These are phyloP conservation scores for Periophthalmus magnuspinnatus DNA, from an alignment of 2,797 vertebrate genomes.

Conservation along the genomic window DNA sequence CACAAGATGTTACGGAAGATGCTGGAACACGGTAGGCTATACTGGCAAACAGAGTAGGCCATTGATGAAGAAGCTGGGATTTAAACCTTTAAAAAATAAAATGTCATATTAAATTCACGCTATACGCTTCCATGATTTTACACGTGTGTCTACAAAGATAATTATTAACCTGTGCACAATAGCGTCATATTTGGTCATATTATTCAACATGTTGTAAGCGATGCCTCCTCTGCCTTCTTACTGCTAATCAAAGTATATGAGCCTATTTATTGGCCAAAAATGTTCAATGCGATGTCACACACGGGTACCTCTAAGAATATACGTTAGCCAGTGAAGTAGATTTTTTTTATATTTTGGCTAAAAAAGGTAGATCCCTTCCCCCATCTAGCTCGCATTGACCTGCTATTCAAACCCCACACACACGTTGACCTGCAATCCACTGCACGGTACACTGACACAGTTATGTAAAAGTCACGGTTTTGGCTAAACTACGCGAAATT, in stretches of 20 bases:
- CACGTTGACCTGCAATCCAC: conserved; percentile 78
- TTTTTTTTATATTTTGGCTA: not conserved
- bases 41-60: not conserved
- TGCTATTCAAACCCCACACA: conserved; percentile 67
- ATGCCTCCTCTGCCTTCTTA: not conserved
- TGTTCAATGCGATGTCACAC: not conserved
- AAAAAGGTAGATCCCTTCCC: conserved; percentile 35
- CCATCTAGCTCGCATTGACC: conserved; percentile 64
- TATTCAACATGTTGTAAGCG: not conserved
- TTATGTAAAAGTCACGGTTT: conserved; percentile 71
- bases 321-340: not conserved
- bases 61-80: not conserved
- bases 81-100: not conserved
- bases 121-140: too few relatives aligned
- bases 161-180: too few relatives aligned
- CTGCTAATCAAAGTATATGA: not conserved
- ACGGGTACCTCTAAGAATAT: fast-evolving
- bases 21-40: not conserved
- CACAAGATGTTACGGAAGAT: too few relatives aligned
- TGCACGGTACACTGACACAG: conserved; percentile 79
- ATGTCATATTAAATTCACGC: too few relatives aligned
- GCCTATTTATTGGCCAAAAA: not conserved
- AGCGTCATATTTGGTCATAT: not conserved
- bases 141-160: not conserved
- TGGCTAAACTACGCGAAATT: not conserved